A percentile compares a stretch with the other conserved stretches of the same genome.
These are phyloP conservation scores for Cinclus mexicanus DNA, from an alignment of 2,113 vertebrate genomes.

Conservation along the genomic window DNA sequence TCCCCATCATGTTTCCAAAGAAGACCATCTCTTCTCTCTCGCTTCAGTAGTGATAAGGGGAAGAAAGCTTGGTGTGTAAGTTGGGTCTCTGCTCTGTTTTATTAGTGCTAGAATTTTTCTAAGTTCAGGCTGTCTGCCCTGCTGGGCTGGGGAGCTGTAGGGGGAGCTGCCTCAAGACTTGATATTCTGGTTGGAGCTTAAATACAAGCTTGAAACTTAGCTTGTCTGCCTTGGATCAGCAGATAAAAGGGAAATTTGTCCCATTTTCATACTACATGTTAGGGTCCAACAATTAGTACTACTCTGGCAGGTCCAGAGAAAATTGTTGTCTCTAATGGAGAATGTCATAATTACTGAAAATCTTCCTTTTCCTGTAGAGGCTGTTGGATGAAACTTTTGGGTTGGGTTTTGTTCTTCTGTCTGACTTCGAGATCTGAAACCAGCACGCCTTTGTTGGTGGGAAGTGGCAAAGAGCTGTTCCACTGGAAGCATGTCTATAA, in stretches of 20 bases:
- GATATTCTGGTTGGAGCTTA: neutral
- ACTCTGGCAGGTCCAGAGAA: neutral
- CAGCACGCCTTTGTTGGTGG: neutral
- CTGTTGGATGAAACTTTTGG: neutral
- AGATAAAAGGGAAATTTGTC: neutral
- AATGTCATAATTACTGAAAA: neutral
- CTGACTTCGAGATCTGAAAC: neutral
- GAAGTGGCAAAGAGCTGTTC: neutral
- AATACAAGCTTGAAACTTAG: neutral
- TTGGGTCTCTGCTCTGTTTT: neutral
- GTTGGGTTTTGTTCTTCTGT: neutral
- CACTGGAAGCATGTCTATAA: neutral
- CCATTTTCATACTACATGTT: neutral
- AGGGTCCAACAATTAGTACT: neutral
- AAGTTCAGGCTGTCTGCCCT: neutral
- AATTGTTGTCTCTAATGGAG: neutral
- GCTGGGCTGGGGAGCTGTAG: neutral
- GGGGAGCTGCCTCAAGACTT: neutral
- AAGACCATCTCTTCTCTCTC: neutral
- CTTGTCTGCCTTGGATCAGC: neutral
- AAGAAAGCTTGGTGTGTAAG: neutral
- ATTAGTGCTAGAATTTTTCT: neutral
- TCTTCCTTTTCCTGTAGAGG: neutral
- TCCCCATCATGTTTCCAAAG: neutral
- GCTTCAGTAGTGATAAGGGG: neutral